Conservation (phyloP, 2,888 invertebrate genomes). For the Oxycera nigricornis region DNA sequence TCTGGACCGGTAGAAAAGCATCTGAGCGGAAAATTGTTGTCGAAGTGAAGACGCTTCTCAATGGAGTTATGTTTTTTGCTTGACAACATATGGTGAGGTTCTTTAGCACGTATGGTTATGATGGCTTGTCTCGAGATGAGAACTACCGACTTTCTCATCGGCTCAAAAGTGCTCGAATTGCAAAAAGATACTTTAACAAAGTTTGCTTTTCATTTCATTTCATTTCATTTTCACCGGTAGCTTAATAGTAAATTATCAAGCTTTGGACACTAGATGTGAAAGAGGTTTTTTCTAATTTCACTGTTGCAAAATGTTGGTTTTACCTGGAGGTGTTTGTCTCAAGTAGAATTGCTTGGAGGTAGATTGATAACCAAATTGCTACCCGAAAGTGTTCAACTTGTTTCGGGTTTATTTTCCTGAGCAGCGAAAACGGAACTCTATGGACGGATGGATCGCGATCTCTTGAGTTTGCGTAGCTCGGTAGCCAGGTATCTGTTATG, state of each 20-base stretch:
- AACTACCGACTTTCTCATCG: too few species aligned
- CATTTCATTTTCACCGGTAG: neutral
- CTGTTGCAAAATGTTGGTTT: conserved; percentile 18
- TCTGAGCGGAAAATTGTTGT: neutral
- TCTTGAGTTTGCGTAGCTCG: conserved; percentile 21
- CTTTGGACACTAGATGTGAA: neutral
- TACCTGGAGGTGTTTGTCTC: conserved; percentile 16
- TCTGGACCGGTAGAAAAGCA: too few species aligned
- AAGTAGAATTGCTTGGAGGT: conserved; percentile 15
- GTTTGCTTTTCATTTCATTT: neutral
- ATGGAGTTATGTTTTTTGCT: neutral
- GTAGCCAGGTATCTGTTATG: conserved; percentile 26
- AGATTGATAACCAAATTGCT: conserved; percentile 23
- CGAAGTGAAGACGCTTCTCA: neutral
- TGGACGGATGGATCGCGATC: neutral
- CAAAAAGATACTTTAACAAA: too few species aligned
- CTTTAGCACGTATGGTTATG: neutral
- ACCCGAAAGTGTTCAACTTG: conserved; percentile 19
- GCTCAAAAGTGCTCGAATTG: too few species aligned
- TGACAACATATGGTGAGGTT: neutral
- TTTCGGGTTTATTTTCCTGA: neutral
- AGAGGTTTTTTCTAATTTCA: neutral
- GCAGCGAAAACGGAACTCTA: conserved; percentile 15
- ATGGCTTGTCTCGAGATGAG: too few species aligned
- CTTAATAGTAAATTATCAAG: neutral